A percentile compares a stretch with the other conserved stretches of the same genome.
Conservation (phyloP, 2,888 invertebrate species). For the Stenoptilia bipunctidactyla region DNA sequence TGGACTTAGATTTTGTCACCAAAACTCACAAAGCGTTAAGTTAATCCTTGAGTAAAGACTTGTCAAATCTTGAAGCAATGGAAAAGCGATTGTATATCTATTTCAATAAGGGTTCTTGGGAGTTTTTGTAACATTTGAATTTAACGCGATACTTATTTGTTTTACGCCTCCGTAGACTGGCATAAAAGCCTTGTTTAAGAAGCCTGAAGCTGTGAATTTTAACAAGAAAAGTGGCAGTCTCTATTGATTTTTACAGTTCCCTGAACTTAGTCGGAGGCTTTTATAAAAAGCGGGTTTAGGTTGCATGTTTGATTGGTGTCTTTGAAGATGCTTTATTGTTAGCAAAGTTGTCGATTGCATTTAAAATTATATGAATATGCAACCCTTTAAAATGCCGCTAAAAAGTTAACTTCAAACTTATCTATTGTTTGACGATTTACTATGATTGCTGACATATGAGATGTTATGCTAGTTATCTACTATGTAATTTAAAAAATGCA, state of each 20-base stretch:
- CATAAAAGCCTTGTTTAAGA: conserved; percentile 22
- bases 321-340: too few species aligned
- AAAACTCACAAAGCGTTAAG: conserved; percentile 40
- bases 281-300: conserved; percentile 14
- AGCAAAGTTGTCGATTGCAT: too few species aligned
- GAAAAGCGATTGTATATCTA: not conserved
- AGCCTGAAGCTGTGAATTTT: conserved; percentile 48
- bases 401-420: too few species aligned
- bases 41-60: too few species aligned
- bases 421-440: too few species aligned
- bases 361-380: too few species aligned
- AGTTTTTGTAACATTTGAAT: conserved; percentile 42
- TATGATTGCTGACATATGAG: too few species aligned
- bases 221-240: conserved; percentile 42
- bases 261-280: conserved; percentile 23
- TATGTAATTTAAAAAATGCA: too few species aligned
- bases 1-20: conserved; percentile 33
- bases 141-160: conserved; percentile 60
- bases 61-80: too few species aligned
- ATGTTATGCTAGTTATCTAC: too few species aligned
- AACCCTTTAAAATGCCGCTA: too few species aligned
- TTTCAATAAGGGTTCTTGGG: conserved; percentile 4
- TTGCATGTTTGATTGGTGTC: not conserved
- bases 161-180: conserved; percentile 31
- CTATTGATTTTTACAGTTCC: conserved; percentile 36